Percentiles rank a stretch among this genome's conserved stretches.
phyloP scores from a whole-genome alignment of 1,140 invertebrate genomes.

The Mactra quadrangularis region DNA sequence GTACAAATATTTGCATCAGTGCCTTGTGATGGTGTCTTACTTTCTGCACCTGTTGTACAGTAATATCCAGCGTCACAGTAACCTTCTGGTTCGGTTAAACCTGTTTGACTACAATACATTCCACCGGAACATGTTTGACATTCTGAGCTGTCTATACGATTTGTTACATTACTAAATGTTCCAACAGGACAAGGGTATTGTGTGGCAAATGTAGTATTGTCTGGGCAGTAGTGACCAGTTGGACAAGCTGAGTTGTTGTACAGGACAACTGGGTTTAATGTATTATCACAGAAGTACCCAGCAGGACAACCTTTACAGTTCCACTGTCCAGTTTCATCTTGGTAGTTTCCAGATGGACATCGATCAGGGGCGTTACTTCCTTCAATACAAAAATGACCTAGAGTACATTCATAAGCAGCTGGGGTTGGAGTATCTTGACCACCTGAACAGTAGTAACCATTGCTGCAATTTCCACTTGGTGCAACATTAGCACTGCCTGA shows the following conservation, averaged over 20 bases:
- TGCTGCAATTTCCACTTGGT: constrained; percentile 75
- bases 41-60: constrained; percentile 77
- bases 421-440: constrained; percentile 74
- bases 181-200: constrained; percentile 79
- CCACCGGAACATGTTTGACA: constrained; percentile 78
- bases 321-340: constrained; percentile 75
- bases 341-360: constrained; percentile 77
- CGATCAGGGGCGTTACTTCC: constrained; percentile 68
- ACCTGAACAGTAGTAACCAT: constrained; percentile 80
- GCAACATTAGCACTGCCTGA: constrained; percentile 72
- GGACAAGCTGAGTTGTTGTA: constrained; percentile 78
- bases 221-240: constrained; percentile 76
- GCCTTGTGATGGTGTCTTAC: constrained; percentile 72
- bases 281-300: constrained; percentile 80
- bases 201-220: constrained; percentile 71
- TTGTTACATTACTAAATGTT: constrained; percentile 79
- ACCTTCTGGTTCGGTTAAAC: constrained; percentile 72
- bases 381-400: constrained; percentile 78
- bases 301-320: constrained; percentile 77
- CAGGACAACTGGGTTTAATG: constrained; percentile 75
- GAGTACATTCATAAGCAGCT: constrained; percentile 75
- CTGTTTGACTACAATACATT: constrained; percentile 77
- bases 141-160: constrained; percentile 67
- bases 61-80: constrained; percentile 77
- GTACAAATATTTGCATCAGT: constrained; percentile 75